These are phyloP conservation scores for Hylaeus anthracinus DNA, from an alignment of 1,140 invertebrate species.

Conservation along the genomic window DNA sequence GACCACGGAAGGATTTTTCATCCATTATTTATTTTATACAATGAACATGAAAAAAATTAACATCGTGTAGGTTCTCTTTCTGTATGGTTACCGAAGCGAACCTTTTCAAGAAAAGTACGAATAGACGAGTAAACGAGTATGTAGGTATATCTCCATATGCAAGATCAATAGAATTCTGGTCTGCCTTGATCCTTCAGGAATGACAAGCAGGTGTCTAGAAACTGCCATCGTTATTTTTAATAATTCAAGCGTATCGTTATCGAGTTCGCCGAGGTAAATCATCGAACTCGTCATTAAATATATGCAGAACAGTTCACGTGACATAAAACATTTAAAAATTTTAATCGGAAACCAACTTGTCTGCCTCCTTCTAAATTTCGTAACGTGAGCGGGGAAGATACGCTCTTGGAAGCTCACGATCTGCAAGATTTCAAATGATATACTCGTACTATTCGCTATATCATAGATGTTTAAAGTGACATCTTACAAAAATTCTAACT, in stretches of 20 bases:
- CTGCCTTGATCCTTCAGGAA: conserved; percentile 25
- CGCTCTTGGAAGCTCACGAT: too few species aligned
- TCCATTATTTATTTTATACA: too few species aligned
- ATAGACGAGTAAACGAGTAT: background rate
- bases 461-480: too few species aligned
- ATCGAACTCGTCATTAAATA: background rate
- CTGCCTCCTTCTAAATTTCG: too few species aligned
- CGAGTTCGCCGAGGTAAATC: conserved; percentile 17
- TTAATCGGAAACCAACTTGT: too few species aligned
- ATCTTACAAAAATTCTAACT: too few species aligned
- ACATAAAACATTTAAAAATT: background rate
- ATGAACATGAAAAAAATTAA: too few species aligned
- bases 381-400: background rate
- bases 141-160: conserved; percentile 7
- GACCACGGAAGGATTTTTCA: too few species aligned
- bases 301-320: too few species aligned
- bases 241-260: conserved; percentile 49
- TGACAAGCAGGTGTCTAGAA: background rate
- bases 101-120: conserved; percentile 15
- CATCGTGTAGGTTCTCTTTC: too few species aligned
- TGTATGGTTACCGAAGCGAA: background rate
- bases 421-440: background rate
- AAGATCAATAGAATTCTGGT: conserved; percentile 46
- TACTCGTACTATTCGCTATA: background rate
- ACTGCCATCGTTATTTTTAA: conserved; percentile 61